These are phyloP conservation scores for Drosophila fuyamai DNA, from an alignment of 1,140 invertebrate genomes.

Conservation along the genomic window DNA sequence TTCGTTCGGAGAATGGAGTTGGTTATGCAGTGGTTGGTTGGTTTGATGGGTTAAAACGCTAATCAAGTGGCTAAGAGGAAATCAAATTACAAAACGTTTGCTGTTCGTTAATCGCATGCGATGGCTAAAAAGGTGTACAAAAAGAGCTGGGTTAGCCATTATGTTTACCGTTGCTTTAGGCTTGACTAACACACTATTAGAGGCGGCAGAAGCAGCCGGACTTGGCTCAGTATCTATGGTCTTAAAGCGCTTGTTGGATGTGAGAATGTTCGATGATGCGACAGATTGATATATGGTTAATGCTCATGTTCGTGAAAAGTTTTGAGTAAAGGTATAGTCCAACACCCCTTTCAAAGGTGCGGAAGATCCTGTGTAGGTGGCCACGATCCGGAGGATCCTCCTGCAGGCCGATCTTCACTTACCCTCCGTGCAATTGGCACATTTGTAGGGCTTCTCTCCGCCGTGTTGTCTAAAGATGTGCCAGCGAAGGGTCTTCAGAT, in stretches of 20 bases:
- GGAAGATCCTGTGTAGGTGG: conserved; percentile 4
- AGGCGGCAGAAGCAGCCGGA: conserved; percentile 54
- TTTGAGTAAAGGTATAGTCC: conserved; percentile 1
- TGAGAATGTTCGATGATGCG: conserved; percentile 62
- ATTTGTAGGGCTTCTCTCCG: conserved; percentile 79
- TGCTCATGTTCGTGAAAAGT: conserved; percentile 39
- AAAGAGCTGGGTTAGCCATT: conserved; percentile 53
- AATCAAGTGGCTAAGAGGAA: conserved; percentile 30
- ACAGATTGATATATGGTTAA: conserved; percentile 69
- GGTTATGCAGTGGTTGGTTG: conserved; percentile 43
- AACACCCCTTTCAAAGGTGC: not conserved
- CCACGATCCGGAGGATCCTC: not conserved
- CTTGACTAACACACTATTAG: conserved; percentile 66
- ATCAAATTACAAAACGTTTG: conserved; percentile 44
- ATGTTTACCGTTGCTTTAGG: conserved; percentile 69
- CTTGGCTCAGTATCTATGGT: conserved; percentile 55
- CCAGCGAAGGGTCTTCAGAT: conserved; percentile 78
- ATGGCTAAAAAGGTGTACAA: conserved; percentile 57
- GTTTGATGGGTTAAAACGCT: conserved; percentile 22
- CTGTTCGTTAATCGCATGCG: conserved; percentile 47
- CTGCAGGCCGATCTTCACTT: conserved; percentile 31
- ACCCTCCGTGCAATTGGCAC: conserved; percentile 76
- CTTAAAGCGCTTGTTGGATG: conserved; percentile 59
- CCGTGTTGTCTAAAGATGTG: conserved; percentile 79
- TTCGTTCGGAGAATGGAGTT: conserved; percentile 32